A percentile compares a stretch with the other conserved stretches of the same genome.
Evolutionary conservation across 2,888 invertebrate genomes (phyloP).

Genomic region (Amphimallon solstitiale): DNA sequence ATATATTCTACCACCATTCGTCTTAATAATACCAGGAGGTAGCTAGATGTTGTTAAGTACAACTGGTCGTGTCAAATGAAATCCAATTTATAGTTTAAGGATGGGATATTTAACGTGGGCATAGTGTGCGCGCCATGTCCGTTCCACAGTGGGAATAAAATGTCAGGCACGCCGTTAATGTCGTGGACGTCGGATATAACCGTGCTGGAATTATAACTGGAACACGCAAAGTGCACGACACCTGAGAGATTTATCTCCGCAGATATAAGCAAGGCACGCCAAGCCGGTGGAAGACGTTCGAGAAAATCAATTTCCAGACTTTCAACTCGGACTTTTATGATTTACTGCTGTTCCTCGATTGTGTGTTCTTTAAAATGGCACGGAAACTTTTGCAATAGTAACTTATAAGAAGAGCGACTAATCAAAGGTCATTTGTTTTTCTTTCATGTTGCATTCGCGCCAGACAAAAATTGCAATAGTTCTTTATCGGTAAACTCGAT

Average conservation of each 20-base stretch:
- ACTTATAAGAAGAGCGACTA: not conserved
- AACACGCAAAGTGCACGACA: conserved; percentile 8
- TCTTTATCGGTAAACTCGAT: too few relatives aligned
- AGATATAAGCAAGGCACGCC: not conserved
- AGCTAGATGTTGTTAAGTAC: not conserved
- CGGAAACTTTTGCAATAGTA: not conserved
- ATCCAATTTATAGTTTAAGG: conserved; percentile 22
- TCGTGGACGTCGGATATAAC: not conserved
- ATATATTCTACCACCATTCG: too few relatives aligned
- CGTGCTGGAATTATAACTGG: conserved; percentile 5
- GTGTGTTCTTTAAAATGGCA: not conserved
- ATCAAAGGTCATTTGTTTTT: not conserved
- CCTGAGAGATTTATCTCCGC: conserved; percentile 8
- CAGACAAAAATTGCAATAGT: too few relatives aligned
- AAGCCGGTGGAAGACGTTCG: not conserved
- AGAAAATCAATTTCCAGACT: conserved; percentile 8
- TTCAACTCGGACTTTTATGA: conserved; percentile 5
- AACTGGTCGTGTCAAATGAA: conserved; percentile 15
- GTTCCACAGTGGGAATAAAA: not conserved
- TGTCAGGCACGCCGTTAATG: not conserved
- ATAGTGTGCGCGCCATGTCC: not conserved
- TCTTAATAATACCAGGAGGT: too few relatives aligned
- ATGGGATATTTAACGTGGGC: not conserved
- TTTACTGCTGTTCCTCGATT: conserved; percentile 6
- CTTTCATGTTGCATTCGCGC: not conserved